Base-by-base conservation (phyloP, 2,113 vertebrate species). In the Crotalus tigris region DNA sequence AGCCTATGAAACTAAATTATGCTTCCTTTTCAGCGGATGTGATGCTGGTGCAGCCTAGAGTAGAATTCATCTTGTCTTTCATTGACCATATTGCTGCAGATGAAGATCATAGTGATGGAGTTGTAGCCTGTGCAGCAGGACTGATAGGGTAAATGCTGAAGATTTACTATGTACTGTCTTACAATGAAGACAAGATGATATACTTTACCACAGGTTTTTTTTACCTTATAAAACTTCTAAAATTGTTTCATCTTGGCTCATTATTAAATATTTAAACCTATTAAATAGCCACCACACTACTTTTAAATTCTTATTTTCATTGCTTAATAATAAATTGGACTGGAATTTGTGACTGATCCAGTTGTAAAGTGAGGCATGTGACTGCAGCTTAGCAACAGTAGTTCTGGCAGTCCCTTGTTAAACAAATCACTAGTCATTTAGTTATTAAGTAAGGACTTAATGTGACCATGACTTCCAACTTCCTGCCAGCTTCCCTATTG, bases 41-140 rank as follows among this genome's bases (percentile, higher is more conserved):
- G 95, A 99, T 99, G 99, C 96, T 99, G 97, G 99, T 99, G 11
- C 99, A 99, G 95, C 99, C 99, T 29, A 98, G 99, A 94, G 99
- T 99, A 96, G 99, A 99, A 96, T 99, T 99, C 95, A 99, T 99
- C 96, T 97, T 99, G 49, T 99, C 99, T 92, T 99, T 99, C 97
- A 99, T 99, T 93, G 98, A 99, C 93, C 99, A 99, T 97, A 99
- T 99, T 86, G 99, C 99, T 0, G 98, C 99, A 95, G 99, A 99
- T 2, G 99, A 99, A 92, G 99, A 99, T 96, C 99, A 99, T 93
- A 99, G 99, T 1, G 99, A 99, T 0, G 98, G 98, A 0, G 99
- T 99, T 0, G 98, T 99, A 94, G 99, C 99, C 1, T 99, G 99
- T 54, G 98, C 99, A 1, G 98, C 98, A 0, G 99, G 99, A 0